A percentile compares a stretch with the other conserved stretches of the same genome.
These are phyloP conservation scores for Rhinella marina DNA, from an alignment of 2,797 vertebrate genomes.

Conservation along the genomic window DNA sequence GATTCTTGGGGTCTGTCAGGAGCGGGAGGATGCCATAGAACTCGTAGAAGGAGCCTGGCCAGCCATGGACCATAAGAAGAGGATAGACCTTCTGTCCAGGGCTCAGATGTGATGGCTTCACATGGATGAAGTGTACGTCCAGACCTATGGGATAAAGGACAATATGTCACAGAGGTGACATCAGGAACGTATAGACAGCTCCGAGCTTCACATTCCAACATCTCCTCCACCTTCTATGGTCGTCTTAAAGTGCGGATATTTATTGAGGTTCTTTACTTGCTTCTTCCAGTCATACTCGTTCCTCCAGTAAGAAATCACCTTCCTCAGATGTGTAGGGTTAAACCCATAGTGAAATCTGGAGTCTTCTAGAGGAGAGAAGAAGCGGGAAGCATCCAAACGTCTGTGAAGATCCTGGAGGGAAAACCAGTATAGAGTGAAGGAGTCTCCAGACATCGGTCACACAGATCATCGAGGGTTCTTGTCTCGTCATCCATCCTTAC, in stretches of 20 bases:
- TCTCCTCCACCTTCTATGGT: conserved; percentile 84
- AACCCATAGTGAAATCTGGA: conserved; percentile 85
- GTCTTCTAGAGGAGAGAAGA: conserved; percentile 76
- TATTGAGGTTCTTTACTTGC: conserved; percentile 84
- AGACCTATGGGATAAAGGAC: conserved; percentile 73
- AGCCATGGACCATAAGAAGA: conserved; percentile 87
- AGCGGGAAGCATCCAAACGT: conserved; percentile 81
- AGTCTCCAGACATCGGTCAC: no score
- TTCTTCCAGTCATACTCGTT: conserved; percentile 85
- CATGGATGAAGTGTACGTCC: conserved; percentile 85
- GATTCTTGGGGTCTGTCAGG: conserved; percentile 74
- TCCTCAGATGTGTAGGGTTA: conserved; percentile 79
- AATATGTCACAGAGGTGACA: background rate
- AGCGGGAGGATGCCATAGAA: conserved; percentile 88
- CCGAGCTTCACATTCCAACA: no score
- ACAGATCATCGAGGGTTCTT: no score
- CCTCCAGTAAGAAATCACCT: conserved; percentile 85
- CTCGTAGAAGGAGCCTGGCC: conserved; percentile 90
- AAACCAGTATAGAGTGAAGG: background rate
- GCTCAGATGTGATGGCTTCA: conserved; percentile 74
- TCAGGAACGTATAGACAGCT: background rate
- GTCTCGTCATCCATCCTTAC: no score
- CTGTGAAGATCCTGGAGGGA: conserved; percentile 78
- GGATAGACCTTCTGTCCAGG: conserved; percentile 74
- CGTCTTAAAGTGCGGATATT: conserved; percentile 87